phyloP scores from a whole-genome alignment of 2,888 invertebrate genomes.

The Aquatica leii region DNA sequence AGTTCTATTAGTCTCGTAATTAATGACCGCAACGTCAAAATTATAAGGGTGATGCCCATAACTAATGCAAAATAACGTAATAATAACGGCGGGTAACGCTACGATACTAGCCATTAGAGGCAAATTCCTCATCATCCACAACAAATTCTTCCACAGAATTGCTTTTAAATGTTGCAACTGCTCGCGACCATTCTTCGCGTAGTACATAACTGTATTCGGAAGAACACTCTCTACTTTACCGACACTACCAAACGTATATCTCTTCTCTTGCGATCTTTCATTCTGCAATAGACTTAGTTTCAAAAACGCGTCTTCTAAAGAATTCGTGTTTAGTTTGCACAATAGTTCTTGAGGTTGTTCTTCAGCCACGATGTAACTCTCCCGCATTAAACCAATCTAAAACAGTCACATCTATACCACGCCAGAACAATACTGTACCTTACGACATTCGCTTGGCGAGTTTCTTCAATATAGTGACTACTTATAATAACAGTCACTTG shows the following conservation, averaged over 20 bases:
- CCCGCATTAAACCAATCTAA: constrained; percentile 84
- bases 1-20: not conserved
- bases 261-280: constrained; percentile 11
- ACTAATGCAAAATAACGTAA: not conserved
- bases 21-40: not conserved
- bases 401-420: constrained; percentile 20
- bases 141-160: not conserved
- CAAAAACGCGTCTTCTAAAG: constrained; percentile 82
- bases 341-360: constrained; percentile 79
- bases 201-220: constrained; percentile 60
- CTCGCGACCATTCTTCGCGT: constrained; percentile 27
- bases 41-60: not conserved
- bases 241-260: not conserved
- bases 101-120: not conserved
- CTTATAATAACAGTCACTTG: constrained; percentile 85
- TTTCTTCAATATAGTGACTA: constrained; percentile 89
- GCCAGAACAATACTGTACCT: constrained; percentile 58
- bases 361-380: constrained; percentile 83
- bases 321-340: constrained; percentile 74
- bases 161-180: constrained; percentile 1
- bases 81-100: not conserved
- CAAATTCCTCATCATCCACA: not conserved
- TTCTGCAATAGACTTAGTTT: constrained; percentile 83
- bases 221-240: constrained; percentile 30
- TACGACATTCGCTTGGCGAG: constrained; percentile 82